A percentile compares a stretch with the other conserved stretches of the same genome.
Conservation (phyloP, 2,797 vertebrate genomes). For the Tragelaphus eurycerus region DNA sequence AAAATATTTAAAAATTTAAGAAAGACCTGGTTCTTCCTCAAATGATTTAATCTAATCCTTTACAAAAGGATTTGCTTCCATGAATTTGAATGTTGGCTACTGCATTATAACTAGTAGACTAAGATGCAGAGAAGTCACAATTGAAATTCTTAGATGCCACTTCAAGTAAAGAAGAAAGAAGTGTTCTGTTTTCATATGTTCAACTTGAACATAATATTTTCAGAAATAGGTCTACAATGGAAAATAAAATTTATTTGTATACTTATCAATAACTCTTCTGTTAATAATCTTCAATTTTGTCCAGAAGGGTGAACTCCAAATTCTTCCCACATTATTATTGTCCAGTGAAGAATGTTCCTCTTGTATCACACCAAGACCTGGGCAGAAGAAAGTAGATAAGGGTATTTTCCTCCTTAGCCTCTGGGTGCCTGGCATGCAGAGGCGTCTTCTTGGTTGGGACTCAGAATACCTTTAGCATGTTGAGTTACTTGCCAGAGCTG, state of each 20-base stretch:
- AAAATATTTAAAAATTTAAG: neutral
- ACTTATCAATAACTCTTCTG: neutral
- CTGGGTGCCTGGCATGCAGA: neutral
- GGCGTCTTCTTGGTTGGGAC: neutral
- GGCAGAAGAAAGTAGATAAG: neutral
- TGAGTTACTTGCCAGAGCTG: neutral
- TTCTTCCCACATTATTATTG: neutral
- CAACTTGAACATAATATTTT: neutral
- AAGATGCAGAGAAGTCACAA: conserved; percentile 28
- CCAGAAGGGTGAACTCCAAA: neutral
- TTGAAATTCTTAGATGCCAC: neutral
- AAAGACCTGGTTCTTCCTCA: neutral
- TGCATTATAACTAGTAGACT: neutral
- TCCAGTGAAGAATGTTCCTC: neutral
- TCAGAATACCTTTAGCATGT: neutral
- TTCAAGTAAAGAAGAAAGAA: neutral
- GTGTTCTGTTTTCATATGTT: neutral
- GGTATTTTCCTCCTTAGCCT: neutral
- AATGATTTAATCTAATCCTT: neutral
- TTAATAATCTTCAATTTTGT: neutral
- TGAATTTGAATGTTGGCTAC: neutral
- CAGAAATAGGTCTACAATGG: neutral
- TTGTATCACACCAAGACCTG: neutral
- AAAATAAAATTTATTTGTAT: neutral
- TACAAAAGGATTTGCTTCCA: conserved; percentile 4